Evolutionary conservation across 92 coral and sea anemone genomes (phyloP), one percentile per base, ranked within the genome.

Genomic region (Palythoa grandiflora): DNA sequence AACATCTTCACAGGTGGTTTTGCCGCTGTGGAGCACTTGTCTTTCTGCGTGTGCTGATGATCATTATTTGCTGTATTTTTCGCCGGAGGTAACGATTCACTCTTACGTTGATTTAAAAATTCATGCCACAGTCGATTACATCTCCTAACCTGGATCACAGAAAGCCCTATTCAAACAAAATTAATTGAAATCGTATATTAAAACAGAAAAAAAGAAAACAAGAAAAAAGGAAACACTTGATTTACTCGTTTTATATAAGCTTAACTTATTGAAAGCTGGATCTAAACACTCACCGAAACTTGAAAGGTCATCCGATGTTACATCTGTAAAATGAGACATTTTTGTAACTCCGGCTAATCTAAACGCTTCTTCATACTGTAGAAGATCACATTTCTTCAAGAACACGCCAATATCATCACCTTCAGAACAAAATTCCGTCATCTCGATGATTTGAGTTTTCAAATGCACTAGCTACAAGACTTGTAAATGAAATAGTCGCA

Each of bases 311-410:
- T 53, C 60, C 12, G 12, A 9, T 9, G 9, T 53, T 53, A 53
- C 60, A 53, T 53, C 60, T 53, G 60, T 53, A 9, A 53, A 9
- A 15, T 53, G 60, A 15, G 12, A 53, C 1, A 15, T 78, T 48
- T 78, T 78, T 7, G 59, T 78, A 16, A 39, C 83, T 78, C 83
- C 83, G 37, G 28, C 28, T 28, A 28, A 28, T 78, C 63, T 78
- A 65, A 78, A 78, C 37, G 59, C 55, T 78, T 78, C 83, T 78
- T 78, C 83, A 78, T 37, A 78, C 28, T 78, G 83, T 3, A 78
- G 83, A 39, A 78, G 83, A 15, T 78, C 83, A 78, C 83, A 2
- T 37, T 37, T 78, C 19, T 78, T 48, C 16, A 78, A 44, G 44
- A 78, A 78, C n/a, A 78, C 83, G 37, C 83, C 60, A 38, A 78